phyloP scores from a whole-genome alignment of 64 coral and sea anemone genomes.

The Porites lutea region DNA sequence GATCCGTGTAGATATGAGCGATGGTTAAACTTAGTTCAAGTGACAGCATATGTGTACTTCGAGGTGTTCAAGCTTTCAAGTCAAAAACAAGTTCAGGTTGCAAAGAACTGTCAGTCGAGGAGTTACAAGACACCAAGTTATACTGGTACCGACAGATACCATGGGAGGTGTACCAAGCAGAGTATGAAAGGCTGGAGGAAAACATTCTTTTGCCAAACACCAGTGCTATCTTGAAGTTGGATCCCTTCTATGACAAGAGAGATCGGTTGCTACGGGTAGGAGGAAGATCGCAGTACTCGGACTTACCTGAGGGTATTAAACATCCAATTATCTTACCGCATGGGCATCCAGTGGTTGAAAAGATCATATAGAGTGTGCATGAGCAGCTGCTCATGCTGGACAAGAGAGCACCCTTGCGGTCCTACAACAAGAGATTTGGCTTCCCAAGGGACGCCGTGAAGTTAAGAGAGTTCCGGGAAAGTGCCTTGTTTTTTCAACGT shows the following conservation, averaged over 20 bases:
- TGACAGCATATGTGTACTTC: too few relatives aligned
- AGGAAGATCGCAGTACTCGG: slow-evolving; percentile 1
- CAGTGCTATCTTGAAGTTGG: slow-evolving; percentile 10
- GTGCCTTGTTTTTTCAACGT: slow-evolving; percentile 46
- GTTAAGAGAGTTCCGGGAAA: slow-evolving; percentile 44
- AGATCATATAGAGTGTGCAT: slow-evolving; percentile 13
- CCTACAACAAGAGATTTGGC: slow-evolving; percentile 6
- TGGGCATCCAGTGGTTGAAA: slow-evolving; percentile 12
- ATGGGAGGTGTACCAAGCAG: too few relatives aligned
- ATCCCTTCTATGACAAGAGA: neutral
- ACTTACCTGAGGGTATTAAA: neutral
- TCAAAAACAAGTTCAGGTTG: too few relatives aligned
- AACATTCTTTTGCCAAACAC: slow-evolving; percentile 3
- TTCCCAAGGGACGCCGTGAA: neutral
- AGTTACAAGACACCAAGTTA: too few relatives aligned
- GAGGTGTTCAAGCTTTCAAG: too few relatives aligned
- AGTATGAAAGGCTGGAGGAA: neutral
- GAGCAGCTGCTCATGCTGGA: neutral
- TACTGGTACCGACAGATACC: too few relatives aligned
- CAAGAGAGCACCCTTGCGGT: neutral
- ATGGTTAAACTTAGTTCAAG: too few relatives aligned
- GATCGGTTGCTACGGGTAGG: neutral
- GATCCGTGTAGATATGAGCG: too few relatives aligned
- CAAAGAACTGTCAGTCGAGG: too few relatives aligned
- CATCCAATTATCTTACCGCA: neutral